A percentile compares a stretch with the other conserved stretches of the same genome.
phyloP scores from a whole-genome alignment of 2,888 invertebrate species.

The Molorchus minor region DNA sequence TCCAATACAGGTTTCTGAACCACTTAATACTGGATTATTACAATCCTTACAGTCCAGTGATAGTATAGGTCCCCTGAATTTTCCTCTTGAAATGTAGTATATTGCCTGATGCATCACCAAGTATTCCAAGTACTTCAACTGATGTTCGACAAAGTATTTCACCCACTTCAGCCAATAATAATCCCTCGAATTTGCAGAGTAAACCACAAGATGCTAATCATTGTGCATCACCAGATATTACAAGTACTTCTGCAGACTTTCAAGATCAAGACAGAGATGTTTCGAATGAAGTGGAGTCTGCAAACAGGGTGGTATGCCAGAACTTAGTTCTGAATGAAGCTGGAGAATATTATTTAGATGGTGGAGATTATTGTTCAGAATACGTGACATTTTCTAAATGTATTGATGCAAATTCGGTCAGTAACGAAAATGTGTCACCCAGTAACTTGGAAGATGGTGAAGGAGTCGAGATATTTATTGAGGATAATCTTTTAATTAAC shows the following conservation, averaged over 20 bases:
- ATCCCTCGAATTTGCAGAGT: too few relatives aligned
- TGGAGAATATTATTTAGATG: neutral
- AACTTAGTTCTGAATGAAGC: neutral
- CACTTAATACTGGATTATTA: neutral
- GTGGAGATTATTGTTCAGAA: conserved; percentile 2
- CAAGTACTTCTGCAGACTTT: conserved; percentile 4
- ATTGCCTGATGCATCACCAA: neutral
- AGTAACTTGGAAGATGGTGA: conserved; percentile 10
- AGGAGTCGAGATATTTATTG: conserved; percentile 15
- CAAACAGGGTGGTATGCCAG: neutral
- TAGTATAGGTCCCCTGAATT: neutral
- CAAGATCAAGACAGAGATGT: conserved; percentile 1
- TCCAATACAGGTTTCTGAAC: too few relatives aligned
- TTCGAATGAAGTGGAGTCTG: neutral
- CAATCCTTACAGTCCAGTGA: neutral
- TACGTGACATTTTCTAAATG: conserved; percentile 1
- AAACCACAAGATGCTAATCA: too few relatives aligned
- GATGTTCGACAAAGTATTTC: too few relatives aligned
- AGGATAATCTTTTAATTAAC: neutral
- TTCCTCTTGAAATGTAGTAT: too few relatives aligned
- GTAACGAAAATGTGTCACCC: neutral
- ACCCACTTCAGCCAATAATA: too few relatives aligned
- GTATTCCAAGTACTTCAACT: neutral
- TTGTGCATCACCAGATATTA: conserved; percentile 10
- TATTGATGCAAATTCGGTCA: neutral